These are phyloP conservation scores for Apodemus sylvaticus DNA, from an alignment of 2,113 vertebrate species.

Conservation along the genomic window DNA sequence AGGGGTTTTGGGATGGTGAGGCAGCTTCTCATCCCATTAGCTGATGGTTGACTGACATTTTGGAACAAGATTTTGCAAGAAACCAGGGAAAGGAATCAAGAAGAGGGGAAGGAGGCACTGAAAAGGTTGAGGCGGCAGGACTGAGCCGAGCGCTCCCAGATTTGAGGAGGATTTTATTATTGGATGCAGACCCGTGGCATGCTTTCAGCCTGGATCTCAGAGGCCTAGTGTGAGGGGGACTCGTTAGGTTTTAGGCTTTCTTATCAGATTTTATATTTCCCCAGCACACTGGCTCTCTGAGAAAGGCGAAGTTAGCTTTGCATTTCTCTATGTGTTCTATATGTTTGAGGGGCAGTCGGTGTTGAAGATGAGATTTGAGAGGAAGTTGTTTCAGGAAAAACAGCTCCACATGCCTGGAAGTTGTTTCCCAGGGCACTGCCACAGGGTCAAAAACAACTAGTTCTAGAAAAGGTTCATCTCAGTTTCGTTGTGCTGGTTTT, in stretches of 20 bases:
- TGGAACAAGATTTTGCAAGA: conserved; percentile 75
- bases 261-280: conserved; percentile 14
- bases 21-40: conserved; percentile 75
- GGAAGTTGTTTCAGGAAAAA: not conserved
- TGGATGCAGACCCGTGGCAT: conserved; percentile 49
- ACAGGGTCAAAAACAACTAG: conserved; percentile 39
- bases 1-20: conserved; percentile 65
- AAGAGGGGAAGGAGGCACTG: conserved; percentile 59
- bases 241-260: not conserved
- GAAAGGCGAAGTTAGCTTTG: not conserved
- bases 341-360: not conserved
- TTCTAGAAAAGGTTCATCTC: conserved; percentile 29
- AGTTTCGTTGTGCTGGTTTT: not conserved
- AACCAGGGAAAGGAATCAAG: conserved; percentile 67
- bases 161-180: conserved; percentile 54
- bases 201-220: conserved; percentile 14
- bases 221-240: not conserved
- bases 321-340: not conserved
- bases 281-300: not conserved
- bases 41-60: conserved; percentile 77
- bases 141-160: conserved; percentile 57
- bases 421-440: conserved; percentile 25
- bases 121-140: conserved; percentile 45
- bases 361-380: not conserved
- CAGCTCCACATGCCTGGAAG: not conserved